Evolutionary conservation across 1,140 invertebrate genomes (phyloP).

Genomic region (Lordiphosa mommai): DNA sequence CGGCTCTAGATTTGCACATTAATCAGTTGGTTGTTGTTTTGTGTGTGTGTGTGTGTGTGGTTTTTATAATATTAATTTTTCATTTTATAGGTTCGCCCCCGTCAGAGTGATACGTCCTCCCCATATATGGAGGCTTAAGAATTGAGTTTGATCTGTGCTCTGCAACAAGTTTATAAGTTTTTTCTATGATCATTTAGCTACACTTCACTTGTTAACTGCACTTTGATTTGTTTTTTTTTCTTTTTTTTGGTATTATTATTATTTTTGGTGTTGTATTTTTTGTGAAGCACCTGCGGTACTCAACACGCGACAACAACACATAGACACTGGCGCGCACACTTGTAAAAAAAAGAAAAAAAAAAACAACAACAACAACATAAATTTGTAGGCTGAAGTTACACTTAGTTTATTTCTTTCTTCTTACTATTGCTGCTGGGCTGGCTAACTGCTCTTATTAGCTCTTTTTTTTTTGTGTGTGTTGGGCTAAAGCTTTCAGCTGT

Average conservation of each 20-base stretch:
- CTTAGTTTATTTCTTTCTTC: too few species aligned
- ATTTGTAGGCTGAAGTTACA: too few species aligned
- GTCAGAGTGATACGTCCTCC: too few species aligned
- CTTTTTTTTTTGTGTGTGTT: background rate
- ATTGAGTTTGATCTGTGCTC: background rate
- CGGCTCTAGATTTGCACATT: too few species aligned
- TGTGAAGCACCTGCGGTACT: conserved; percentile 44
- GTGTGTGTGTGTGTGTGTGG: too few species aligned
- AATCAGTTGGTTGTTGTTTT: too few species aligned
- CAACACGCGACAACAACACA: conserved; percentile 37
- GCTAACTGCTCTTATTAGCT: conserved; percentile 15
- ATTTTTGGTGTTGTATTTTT: background rate
- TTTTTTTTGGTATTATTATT: background rate
- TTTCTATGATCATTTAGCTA: background rate
- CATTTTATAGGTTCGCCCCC: too few species aligned
- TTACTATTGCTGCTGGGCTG: background rate
- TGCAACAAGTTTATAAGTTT: conserved; percentile 8
- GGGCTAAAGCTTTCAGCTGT: conserved; percentile 15
- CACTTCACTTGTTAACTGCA: background rate
- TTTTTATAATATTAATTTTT: too few species aligned
- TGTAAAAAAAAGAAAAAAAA: conserved; percentile 26
- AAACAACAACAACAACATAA: background rate
- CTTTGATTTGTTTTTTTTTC: background rate
- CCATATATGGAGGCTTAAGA: too few species aligned
- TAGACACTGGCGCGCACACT: conserved; percentile 11